phyloP scores from a whole-genome alignment of 2,113 vertebrate species.

The Eolophus roseicapilla region DNA sequence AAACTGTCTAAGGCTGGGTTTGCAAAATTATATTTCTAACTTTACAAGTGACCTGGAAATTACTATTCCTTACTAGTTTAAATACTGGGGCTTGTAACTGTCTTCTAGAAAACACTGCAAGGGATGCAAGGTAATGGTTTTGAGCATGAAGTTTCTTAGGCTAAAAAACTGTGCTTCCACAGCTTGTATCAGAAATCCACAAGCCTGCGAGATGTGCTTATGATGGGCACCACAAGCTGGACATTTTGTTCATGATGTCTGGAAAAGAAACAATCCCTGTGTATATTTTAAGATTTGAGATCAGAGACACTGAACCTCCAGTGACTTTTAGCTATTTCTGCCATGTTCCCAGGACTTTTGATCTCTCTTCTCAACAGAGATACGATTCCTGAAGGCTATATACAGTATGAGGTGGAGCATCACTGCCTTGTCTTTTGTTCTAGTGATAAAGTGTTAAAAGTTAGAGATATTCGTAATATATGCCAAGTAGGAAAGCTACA shows the following conservation, averaged over 20 bases:
- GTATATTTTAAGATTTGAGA: neutral
- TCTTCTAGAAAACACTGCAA: neutral
- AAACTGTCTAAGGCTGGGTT: conserved; percentile 29
- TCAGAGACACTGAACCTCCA: neutral
- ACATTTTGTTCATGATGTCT: neutral
- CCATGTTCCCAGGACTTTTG: neutral
- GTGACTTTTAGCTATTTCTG: neutral
- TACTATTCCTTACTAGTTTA: neutral
- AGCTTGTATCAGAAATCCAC: neutral
- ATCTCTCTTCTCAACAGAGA: neutral
- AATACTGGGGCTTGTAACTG: neutral
- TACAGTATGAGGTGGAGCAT: neutral
- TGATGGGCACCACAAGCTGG: neutral
- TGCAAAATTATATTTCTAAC: conserved; percentile 49
- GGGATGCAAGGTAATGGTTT: neutral
- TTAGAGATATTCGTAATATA: neutral
- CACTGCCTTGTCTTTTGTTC: neutral
- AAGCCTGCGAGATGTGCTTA: neutral
- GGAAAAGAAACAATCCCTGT: neutral
- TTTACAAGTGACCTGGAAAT: conserved; percentile 11
- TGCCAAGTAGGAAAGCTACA: neutral
- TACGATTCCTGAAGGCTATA: neutral
- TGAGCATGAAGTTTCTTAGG: neutral
- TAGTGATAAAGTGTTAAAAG: neutral
- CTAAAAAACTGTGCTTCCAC: neutral